Percentiles rank a stretch among this genome's conserved stretches.
Conservation (phyloP, 1,140 invertebrate genomes). For the Argopecten irradians region DNA sequence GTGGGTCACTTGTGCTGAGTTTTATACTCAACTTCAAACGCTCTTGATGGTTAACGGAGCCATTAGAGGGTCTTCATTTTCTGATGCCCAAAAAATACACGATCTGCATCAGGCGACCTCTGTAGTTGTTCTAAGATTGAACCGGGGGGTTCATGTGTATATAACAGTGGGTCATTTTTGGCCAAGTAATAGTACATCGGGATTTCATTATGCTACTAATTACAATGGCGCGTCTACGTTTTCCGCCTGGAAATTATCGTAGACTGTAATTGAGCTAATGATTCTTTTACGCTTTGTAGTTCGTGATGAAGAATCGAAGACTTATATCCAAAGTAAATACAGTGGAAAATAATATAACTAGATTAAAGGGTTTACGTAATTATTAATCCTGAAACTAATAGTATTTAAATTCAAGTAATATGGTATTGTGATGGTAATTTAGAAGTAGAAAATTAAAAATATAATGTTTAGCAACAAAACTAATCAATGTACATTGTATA, state of each 20-base stretch:
- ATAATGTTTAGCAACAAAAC: too few species aligned
- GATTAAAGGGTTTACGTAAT: too few species aligned
- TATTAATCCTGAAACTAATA: too few species aligned
- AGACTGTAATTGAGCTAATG: neutral
- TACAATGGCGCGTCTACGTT: neutral
- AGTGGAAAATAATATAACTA: too few species aligned
- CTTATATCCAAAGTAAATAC: too few species aligned
- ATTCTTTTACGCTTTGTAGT: too few species aligned
- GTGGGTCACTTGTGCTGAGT: neutral
- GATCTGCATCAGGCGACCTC: neutral
- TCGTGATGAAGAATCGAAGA: too few species aligned
- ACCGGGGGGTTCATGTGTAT: neutral
- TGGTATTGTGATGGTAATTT: too few species aligned
- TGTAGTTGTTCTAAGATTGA: neutral
- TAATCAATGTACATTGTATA: too few species aligned
- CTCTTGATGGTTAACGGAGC: neutral
- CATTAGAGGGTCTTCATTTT: neutral
- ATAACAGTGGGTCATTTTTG: neutral
- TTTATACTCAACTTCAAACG: neutral
- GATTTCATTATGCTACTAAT: neutral
- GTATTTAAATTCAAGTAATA: too few species aligned
- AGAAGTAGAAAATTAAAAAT: too few species aligned
- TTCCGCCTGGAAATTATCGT: neutral
- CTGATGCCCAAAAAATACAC: neutral
- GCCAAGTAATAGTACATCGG: neutral